Base-by-base conservation (phyloP, 2,113 vertebrate genomes). In the Semnopithecus entellus region DNA sequence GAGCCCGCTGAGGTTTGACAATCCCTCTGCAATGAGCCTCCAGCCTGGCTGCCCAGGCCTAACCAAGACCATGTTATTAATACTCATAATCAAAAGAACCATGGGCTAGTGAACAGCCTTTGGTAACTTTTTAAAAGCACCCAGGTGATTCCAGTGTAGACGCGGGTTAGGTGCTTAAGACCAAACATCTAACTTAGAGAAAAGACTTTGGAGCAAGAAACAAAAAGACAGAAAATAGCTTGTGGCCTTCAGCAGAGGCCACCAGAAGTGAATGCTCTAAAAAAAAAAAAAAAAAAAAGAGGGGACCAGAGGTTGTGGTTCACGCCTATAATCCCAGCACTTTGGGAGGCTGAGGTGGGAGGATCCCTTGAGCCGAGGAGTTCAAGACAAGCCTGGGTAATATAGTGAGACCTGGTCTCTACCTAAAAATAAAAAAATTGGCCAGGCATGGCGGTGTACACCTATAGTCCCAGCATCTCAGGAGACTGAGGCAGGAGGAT, bases 401-500 rank as follows among this genome's bases (percentile, higher is more conserved):
- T 5, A 64, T 6, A 30, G 10, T 61, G 11, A 64, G 12, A 64
- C 61, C 5, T 13, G 12, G 61, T 64, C 0, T 30, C 27, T 30
- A 64, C 61, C 27, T 13, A 30, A 61, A 12, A 2, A 27, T 27
- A 3, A 61, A 5, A 30, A 61, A 27, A 0, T 12, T 30, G 12
- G 11, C 59, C 25, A 0, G 59, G 5, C 25, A 12, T 61, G 59
- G 59, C 0, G 2, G 25, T 12, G 5, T 11, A 2, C 27, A 12
- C 59, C 59, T 30, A 12, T 30, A 61, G 27, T 61, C 25, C 59
- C 27, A 61, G 59, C 25, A 13, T 5, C 59, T 61, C 4, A 30
- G 59, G 11, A 61, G 59, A 30, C 25, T 13, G 59, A 30, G 59
- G 11, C 25, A 2, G 10, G 12, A 61, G 59, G 27, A 61, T 61